Evolutionary conservation across 2,113 vertebrate genomes (phyloP).

Genomic region (Ceuthmochares aereus): DNA sequence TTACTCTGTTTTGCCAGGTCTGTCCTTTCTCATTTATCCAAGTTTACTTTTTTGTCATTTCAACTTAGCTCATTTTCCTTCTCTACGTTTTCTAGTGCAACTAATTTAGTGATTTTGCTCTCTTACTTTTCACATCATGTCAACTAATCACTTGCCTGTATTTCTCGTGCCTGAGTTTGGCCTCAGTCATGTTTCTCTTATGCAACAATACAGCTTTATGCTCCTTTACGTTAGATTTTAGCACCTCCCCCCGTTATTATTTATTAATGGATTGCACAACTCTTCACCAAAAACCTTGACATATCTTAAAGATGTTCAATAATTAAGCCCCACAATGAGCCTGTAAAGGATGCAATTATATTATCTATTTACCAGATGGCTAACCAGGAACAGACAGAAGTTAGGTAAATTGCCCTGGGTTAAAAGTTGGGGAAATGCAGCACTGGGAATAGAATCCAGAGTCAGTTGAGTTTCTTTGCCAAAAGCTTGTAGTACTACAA

Average conservation of each 20-base stretch:
- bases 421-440: conserved; percentile 53
- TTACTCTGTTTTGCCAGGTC: conserved; percentile 14
- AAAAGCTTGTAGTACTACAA: conserved; percentile 40
- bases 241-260: not conserved
- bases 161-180: not conserved
- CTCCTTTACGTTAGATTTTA: not conserved
- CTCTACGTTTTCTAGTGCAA: not conserved
- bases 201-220: not conserved
- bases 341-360: conserved; percentile 49
- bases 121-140: not conserved
- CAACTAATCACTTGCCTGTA: not conserved
- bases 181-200: not conserved
- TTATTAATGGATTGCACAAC: conserved; percentile 40
- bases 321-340: conserved; percentile 43
- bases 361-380: conserved; percentile 63
- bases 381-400: conserved; percentile 56
- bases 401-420: conserved; percentile 63
- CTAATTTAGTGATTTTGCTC: not conserved
- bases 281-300: conserved; percentile 19
- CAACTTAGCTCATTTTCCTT: not conserved
- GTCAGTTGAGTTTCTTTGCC: conserved; percentile 49
- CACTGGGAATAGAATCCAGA: conserved; percentile 44
- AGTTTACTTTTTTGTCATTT: conserved; percentile 17
- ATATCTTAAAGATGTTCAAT: conserved; percentile 29
- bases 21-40: conserved; percentile 39